phyloP scores from a whole-genome alignment of 2,113 vertebrate genomes.

The Astatoreochromis straeleni region DNA sequence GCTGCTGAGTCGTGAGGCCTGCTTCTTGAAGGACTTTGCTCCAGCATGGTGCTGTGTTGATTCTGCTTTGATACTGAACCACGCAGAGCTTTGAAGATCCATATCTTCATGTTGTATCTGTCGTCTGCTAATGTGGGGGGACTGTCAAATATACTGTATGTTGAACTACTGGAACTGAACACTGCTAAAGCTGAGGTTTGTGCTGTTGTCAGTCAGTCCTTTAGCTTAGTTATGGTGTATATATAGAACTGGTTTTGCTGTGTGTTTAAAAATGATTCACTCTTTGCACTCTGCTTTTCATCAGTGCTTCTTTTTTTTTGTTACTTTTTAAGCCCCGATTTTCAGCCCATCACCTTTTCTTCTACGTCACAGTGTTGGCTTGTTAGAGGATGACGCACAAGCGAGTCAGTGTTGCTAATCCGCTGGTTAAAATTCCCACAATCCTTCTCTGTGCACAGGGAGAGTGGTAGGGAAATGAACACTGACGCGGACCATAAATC shows the following conservation, averaged over 20 bases:
- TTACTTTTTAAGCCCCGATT: neutral
- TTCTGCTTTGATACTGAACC: neutral
- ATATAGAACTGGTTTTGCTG: accelerated
- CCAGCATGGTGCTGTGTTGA: neutral
- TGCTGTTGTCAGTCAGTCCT: neutral
- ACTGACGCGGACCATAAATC: neutral
- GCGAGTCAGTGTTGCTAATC: neutral
- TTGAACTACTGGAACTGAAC: neutral
- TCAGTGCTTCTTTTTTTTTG: neutral
- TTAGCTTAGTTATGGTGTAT: neutral
- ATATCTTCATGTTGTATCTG: neutral
- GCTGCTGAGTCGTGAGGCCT: neutral
- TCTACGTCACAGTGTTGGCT: neutral
- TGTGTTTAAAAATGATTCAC: accelerated
- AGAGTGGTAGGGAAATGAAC: neutral
- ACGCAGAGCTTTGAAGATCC: neutral
- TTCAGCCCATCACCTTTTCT: neutral
- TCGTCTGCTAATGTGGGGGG: neutral
- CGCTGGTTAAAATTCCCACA: neutral
- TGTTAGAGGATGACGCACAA: neutral
- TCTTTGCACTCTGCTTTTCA: neutral
- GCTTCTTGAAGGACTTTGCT: neutral
- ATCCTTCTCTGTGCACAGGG: neutral
- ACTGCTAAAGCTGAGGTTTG: neutral
- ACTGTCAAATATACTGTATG: neutral